phyloP scores from a whole-genome alignment of 2,797 vertebrate genomes.

The Geotrypetes seraphini region DNA sequence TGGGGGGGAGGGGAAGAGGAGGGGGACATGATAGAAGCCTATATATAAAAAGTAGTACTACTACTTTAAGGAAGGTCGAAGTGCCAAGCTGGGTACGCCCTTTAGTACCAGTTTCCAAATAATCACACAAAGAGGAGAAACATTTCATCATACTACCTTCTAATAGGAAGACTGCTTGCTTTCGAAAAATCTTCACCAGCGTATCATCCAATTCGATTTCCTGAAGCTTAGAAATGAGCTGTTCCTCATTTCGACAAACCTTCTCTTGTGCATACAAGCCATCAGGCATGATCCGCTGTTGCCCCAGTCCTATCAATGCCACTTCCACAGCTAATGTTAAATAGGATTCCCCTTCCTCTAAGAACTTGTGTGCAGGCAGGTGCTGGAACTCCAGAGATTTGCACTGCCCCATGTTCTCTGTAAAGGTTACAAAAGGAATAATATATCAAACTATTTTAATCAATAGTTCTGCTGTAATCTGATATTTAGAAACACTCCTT shows the following conservation, averaged over 20 bases:
- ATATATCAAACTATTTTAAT: constrained; percentile 11
- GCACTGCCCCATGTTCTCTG: constrained; percentile 74
- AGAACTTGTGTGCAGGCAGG: constrained; percentile 72
- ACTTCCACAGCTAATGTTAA: constrained; percentile 80
- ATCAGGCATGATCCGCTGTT: constrained; percentile 90
- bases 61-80: too few species aligned
- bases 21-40: too few species aligned
- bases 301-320: constrained; percentile 80
- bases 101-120: too few species aligned
- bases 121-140: too few species aligned
- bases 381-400: constrained; percentile 75
- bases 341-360: constrained; percentile 83
- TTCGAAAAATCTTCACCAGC: constrained; percentile 85
- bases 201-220: constrained; percentile 78
- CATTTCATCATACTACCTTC: constrained; percentile 85
- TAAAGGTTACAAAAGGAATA: constrained; percentile 19
- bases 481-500: neutral
- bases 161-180: constrained; percentile 84
- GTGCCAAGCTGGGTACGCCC: too few species aligned
- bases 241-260: constrained; percentile 87
- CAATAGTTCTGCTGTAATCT: neutral
- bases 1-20: too few species aligned
- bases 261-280: constrained; percentile 93
- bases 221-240: constrained; percentile 83
- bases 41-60: too few species aligned